A percentile compares a stretch with the other conserved stretches of the same genome.
Evolutionary conservation across 1,140 invertebrate species (phyloP).

Genomic region (Microvelia longipes): DNA sequence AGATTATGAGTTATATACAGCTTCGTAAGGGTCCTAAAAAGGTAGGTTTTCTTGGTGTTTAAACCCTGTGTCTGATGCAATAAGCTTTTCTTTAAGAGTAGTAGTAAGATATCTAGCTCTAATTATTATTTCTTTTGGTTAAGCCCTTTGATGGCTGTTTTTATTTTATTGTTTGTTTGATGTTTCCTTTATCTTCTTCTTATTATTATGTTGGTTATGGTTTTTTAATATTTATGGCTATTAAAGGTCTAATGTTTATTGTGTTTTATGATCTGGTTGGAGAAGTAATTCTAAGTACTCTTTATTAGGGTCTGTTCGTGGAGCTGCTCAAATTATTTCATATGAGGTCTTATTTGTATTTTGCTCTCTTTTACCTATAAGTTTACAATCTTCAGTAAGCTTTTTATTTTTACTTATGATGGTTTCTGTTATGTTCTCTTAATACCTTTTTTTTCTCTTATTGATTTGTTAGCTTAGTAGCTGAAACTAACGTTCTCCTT

Average conservation of each 20-base stretch:
- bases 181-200: constrained; percentile 33
- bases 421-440: constrained; percentile 35
- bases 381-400: constrained; percentile 30
- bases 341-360: constrained; percentile 46
- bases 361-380: constrained; percentile 36
- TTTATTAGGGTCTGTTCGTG: constrained; percentile 42
- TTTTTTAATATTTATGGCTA: constrained; percentile 38
- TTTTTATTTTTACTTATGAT: constrained; percentile 29
- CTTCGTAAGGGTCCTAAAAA: constrained; percentile 54
- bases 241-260: constrained; percentile 40
- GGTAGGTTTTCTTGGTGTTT: constrained; percentile 40
- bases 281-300: constrained; percentile 50
- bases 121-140: constrained; percentile 39
- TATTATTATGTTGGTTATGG: constrained; percentile 32
- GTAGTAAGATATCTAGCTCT: constrained; percentile 29
- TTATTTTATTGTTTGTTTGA: constrained; percentile 35
- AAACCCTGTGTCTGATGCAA: constrained; percentile 46
- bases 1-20: constrained; percentile 49
- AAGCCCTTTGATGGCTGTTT: constrained; percentile 39
- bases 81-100: constrained; percentile 49
- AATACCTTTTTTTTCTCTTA: constrained; percentile 35
- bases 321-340: constrained; percentile 47
- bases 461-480: constrained; percentile 41
- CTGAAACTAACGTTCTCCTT: constrained; percentile 55
- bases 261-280: constrained; percentile 40